These are phyloP conservation scores for Mycteria americana DNA, from an alignment of 2,797 vertebrate genomes.

Conservation along the genomic window DNA sequence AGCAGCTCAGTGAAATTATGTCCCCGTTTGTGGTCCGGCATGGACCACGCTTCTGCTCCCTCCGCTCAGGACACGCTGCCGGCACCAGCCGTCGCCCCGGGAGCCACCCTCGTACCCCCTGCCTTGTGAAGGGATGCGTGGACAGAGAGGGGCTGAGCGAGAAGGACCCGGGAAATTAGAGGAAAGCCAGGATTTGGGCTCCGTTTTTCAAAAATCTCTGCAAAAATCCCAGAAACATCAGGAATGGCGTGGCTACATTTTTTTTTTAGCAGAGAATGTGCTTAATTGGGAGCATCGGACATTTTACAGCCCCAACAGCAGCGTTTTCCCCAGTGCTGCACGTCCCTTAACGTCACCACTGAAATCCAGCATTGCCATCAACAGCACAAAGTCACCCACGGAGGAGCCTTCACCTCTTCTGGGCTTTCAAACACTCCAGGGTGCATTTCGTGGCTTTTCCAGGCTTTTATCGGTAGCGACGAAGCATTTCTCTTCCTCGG, in stretches of 20 bases:
- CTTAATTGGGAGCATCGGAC: too few relatives aligned
- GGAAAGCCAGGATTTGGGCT: not conserved
- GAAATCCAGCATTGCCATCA: not conserved
- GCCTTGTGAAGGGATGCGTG: not conserved
- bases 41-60: not conserved
- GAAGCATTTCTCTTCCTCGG: not conserved
- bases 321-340: not conserved
- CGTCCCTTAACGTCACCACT: not conserved
- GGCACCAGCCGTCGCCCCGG: accelerated
- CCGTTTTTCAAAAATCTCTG: not conserved
- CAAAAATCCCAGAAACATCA: not conserved
- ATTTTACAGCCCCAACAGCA: not conserved
- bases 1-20: accelerated
- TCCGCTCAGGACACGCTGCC: accelerated
- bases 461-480: not conserved
- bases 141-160: not conserved
- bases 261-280: not conserved
- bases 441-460: not conserved
- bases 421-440: not conserved
- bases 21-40: not conserved
- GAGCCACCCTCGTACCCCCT: not conserved
- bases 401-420: not conserved
- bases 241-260: not conserved
- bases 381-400: not conserved
- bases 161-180: not conserved